phyloP scores from a whole-genome alignment of 2,113 vertebrate genomes.

The Haliaeetus leucogaster region DNA sequence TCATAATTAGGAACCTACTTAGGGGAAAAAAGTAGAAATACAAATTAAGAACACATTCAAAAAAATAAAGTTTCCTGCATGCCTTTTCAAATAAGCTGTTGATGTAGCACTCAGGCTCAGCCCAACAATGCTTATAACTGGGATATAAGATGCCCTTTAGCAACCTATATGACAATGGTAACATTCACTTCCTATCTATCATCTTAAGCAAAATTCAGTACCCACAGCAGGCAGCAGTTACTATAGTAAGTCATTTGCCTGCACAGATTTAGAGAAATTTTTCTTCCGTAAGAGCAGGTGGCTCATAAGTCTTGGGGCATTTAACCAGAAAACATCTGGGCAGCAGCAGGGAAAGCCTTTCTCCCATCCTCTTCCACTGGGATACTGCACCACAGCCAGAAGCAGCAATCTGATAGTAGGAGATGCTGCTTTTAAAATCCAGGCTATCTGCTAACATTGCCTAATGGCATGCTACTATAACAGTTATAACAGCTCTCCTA shows the following conservation, averaged over 20 bases:
- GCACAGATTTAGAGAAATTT: neutral
- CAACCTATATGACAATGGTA: neutral
- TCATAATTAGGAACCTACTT: neutral
- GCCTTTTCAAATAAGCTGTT: neutral
- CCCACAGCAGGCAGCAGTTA: neutral
- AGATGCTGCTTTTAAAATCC: neutral
- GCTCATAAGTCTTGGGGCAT: neutral
- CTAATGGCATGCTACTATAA: neutral
- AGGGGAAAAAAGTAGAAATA: neutral
- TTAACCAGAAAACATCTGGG: neutral
- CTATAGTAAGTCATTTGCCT: neutral
- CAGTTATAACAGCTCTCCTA: accelerated
- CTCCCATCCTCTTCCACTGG: neutral
- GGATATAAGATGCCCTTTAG: neutral
- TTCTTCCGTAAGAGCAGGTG: neutral
- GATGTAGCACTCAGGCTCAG: neutral
- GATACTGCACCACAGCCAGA: neutral
- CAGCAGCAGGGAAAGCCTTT: neutral
- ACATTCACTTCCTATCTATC: neutral
- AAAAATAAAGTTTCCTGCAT: neutral
- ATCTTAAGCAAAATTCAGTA: neutral
- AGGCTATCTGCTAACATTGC: neutral
- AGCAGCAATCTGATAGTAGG: neutral
- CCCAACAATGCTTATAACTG: neutral
- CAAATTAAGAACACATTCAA: neutral